Base-by-base conservation (phyloP, 2,113 vertebrate species). In the Salvator merianae region DNA sequence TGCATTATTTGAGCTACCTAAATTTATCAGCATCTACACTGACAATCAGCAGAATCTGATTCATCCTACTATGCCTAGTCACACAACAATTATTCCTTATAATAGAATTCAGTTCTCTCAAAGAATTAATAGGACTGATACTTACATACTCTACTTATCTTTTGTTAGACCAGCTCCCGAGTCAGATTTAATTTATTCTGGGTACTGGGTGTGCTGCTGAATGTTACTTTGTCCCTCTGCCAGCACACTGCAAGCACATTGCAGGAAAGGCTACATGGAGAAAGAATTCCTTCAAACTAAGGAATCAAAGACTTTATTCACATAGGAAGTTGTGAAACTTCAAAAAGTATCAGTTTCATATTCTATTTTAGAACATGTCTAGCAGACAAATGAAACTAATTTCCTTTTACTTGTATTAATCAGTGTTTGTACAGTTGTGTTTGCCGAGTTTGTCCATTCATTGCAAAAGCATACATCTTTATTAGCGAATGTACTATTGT, bases 151-250 rank as follows among this genome's bases (percentile, higher is more conserved):
- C 6, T 47, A 47, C 43, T 47, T 73, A 9, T 59, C 20, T 77
- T 62, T 77, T 69, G 32, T 77, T 34, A 70, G 65, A 59, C 28
- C 32, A 70, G 47, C 59, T 66, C n/a, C 38, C 28, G 34, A 38
- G 36, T 70, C 83, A 84, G 47, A 40, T 69, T 40, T 32, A 65
- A 55, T 84, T 84, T 62, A 70, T 84, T 84, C 77, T 59, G 34
- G 16, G 12, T 28, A 55, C 47, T 9, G 5, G 18, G 16, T 53
- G 22, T 70, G 50, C 43, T 53, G 30, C 22, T 53, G 47, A 8
- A 20, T 22, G n/a, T 53, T 12, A 34, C 47, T 78, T 53, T 80
- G 43, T 53, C 20, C 65, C 14, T 24, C 38, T 70, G 65, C 65
- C 43, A 47, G 53, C 22, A 53, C 7, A 79, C 8, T 79, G 26